Evolutionary conservation across 2,797 vertebrate species (phyloP), one percentile per base, ranked within the genome.

Genomic region (Molothrus ater): DNA sequence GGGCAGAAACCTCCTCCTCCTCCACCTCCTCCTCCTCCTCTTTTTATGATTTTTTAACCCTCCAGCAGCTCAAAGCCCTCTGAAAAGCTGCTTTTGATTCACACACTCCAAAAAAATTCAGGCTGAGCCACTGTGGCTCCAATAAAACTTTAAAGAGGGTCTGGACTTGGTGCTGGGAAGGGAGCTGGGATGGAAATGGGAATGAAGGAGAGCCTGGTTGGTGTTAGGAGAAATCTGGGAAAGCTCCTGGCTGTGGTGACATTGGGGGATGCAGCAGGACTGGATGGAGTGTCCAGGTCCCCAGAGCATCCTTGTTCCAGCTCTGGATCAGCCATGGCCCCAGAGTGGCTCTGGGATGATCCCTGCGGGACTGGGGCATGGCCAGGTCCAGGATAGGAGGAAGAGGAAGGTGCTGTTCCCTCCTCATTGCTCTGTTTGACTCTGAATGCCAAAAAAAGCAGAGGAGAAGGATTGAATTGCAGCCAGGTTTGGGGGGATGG

Each of bases 1-100:
- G 36, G 40, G 54, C 82, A 78, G 36, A 34, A 61, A 15, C 26
- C 50, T 72, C 31, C 7, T 53, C 76, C 60, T 72, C 32, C 29
- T 76, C 65, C 38, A 65, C 6, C 2, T 65, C 38, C 60, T 72
- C 32, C 29, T 80, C 65, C 38, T 65, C 6, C 2, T 65, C 38
- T 34, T 69, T 70, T 50, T 51, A 7, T 68, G 69, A 13, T 11
- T 42, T 86, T 79, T 81, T 68, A 88, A 74, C n/a, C 8, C 43
- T 26, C 26, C 13, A 15, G 40, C 47, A 17, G 64, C 88, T 56
- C 50, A 40, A 26, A 56, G 45, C 56, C 60, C 70, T 51, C 47
- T 86, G 83, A 92, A 95, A 97, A 96, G 90, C 84, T 73, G 24
- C 69, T 91, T 83, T 92, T 83, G 47, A 64, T 70, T 91, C 70